Evolutionary conservation across 2,113 vertebrate species (phyloP), one percentile per base, ranked within the genome.

Genomic region (Syngnathus typhle): DNA sequence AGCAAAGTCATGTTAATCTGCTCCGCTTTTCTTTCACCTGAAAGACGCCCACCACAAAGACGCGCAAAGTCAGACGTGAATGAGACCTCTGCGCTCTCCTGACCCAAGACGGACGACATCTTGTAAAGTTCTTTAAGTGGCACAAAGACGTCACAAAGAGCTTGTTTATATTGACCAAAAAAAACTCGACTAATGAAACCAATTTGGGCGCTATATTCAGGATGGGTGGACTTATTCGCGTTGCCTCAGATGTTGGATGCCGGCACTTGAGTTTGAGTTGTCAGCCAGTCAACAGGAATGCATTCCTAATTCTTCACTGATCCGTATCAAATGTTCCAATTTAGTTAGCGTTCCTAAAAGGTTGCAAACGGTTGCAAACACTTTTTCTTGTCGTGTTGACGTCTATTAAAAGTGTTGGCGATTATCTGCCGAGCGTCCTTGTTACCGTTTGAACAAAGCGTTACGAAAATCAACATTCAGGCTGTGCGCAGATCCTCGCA

Each of bases 1-100:
- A 86, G 85, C 77, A 84, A 87, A 88, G 87, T 87, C 84, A 85
- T 89, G 87, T 86, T 90, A 86, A 90, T 88, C 87, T 87, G 77
- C 68, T 76, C 38, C 85, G 52, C 52, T 87, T 86, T 82, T 86
- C 77, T 71, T 54, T 11, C 12, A 65, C 63, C 43, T 65, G 46
- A 62, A 62, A 23, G 39, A 44, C n/a, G 38, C 12, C 19, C 1
- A 27, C 39, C 4, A 62, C 60, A 62, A 44, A 64, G 71, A 61
- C 79, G 77, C 72, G 75, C 76, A 77, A 71, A 81, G 78, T 87
- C 72, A 77, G 70, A 82, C 15, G 64, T 72, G 71, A 82, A 82
- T 76, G 74, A 84, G 79, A 71, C 76, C 39, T 79, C 74, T 39
- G 68, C 60, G 67, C 65, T 67, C 66, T 79, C 68, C 73, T 72